Conservation (phyloP, 2,797 vertebrate genomes). For the Oreonectes daqikongensis region DNA sequence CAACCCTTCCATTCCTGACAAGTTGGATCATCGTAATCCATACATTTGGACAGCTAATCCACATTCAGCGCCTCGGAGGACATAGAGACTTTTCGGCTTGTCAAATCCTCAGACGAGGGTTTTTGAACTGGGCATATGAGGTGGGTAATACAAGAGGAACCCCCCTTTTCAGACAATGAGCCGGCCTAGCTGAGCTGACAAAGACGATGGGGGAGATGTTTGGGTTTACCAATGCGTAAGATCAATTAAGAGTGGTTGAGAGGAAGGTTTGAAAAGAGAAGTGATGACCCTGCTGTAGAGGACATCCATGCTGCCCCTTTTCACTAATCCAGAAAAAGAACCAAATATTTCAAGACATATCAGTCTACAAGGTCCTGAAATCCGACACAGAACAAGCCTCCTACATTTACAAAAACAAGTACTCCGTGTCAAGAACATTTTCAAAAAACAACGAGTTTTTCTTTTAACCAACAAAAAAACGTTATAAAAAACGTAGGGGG, state of each 20-base stretch:
- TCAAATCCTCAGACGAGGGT: conserved; percentile 55
- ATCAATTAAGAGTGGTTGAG: conserved; percentile 88
- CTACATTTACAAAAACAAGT: conserved; percentile 48
- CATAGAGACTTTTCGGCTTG: conserved; percentile 52
- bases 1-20: conserved; percentile 64
- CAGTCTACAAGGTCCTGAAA: conserved; percentile 60
- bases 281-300: conserved; percentile 78
- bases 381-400: not conserved
- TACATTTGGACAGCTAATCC: conserved; percentile 62
- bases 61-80: conserved; percentile 49
- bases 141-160: conserved; percentile 50
- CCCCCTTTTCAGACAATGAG: conserved; percentile 60
- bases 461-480: not conserved
- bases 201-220: conserved; percentile 74
- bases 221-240: conserved; percentile 87
- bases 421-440: not conserved
- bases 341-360: conserved; percentile 50
- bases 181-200: conserved; percentile 56
- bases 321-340: conserved; percentile 59
- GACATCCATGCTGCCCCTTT: conserved; percentile 34
- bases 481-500: too few relatives aligned
- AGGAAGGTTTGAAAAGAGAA: conserved; percentile 84
- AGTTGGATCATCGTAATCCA: conserved; percentile 62
- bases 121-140: conserved; percentile 48
- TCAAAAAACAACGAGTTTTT: not conserved